Evolutionary conservation across 37 sponge, comb jelly and placozoan species (phyloP).

Genomic region (Bolinopsis microptera): DNA sequence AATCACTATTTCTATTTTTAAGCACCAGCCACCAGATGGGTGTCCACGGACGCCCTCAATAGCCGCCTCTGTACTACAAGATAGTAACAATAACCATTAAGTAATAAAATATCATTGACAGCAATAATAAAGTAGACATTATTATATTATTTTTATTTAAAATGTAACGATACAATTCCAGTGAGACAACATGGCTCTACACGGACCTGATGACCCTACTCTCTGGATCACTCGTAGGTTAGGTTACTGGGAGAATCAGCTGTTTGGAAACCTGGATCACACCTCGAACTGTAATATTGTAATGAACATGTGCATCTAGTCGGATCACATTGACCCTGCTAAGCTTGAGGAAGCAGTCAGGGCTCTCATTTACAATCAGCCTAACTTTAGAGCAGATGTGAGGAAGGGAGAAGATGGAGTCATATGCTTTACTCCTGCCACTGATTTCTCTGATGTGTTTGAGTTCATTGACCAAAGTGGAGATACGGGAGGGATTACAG

Average conservation of each 20-base stretch:
- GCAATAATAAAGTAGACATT: no score
- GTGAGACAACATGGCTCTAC: neutral
- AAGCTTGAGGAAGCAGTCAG: neutral
- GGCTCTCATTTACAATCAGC: conserved; percentile 15
- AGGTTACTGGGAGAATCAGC: neutral
- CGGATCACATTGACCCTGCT: conserved; percentile 13
- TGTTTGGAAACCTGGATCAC: neutral
- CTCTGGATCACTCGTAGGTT: conserved; percentile 3
- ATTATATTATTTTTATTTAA: no score
- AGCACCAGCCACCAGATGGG: no score
- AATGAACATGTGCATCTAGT: neutral
- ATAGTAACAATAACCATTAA: no score
- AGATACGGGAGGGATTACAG: neutral
- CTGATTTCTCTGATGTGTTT: conserved; percentile 40
- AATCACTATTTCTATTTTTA: no score
- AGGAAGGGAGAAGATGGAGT: neutral
- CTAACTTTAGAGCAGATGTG: conserved; percentile 7
- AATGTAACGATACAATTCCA: no score
- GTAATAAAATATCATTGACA: no score
- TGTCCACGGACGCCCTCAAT: no score
- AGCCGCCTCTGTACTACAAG: no score
- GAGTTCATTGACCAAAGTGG: conserved; percentile 38
- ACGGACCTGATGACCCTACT: neutral
- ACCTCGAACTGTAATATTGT: neutral
- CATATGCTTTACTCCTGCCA: conserved; percentile 3